Percentiles rank a stretch among this genome's conserved stretches.
phyloP scores from a whole-genome alignment of 2,888 invertebrate species.

The Lordiphosa fenestrarum region DNA sequence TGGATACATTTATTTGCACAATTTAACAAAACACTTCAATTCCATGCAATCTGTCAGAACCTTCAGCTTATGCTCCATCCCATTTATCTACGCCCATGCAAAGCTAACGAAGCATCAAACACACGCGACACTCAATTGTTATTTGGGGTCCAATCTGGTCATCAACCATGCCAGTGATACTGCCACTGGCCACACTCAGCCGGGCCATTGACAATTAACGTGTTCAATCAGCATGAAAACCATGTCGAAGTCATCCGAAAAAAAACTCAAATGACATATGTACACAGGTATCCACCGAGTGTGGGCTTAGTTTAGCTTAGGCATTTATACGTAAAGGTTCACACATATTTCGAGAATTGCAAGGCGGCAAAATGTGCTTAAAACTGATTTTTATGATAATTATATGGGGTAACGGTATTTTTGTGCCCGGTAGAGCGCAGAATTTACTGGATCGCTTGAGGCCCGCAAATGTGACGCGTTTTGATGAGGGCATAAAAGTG shows the following conservation, averaged over 20 bases:
- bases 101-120: conserved; percentile 60
- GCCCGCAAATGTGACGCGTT: conserved; percentile 46
- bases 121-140: conserved; percentile 69
- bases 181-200: conserved; percentile 29
- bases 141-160: conserved; percentile 45
- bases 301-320: conserved; percentile 43
- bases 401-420: conserved; percentile 38
- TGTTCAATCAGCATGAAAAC: conserved; percentile 79
- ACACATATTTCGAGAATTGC: neutral
- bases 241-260: conserved; percentile 71
- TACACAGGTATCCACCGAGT: conserved; percentile 16
- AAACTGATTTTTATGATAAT: conserved; percentile 43
- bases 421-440: conserved; percentile 68
- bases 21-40: neutral
- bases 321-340: conserved; percentile 38
- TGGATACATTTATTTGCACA: neutral
- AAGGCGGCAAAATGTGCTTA: conserved; percentile 30
- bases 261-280: conserved; percentile 27
- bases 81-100: conserved; percentile 48
- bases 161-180: conserved; percentile 41
- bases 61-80: conserved; percentile 24
- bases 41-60: neutral
- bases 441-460: conserved; percentile 73
- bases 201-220: conserved; percentile 69
- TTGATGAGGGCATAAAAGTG: conserved; percentile 74